A percentile compares a stretch with the other conserved stretches of the same genome.
These are phyloP conservation scores for Andrena praecox DNA, from an alignment of 2,888 invertebrate species.

Conservation along the genomic window DNA sequence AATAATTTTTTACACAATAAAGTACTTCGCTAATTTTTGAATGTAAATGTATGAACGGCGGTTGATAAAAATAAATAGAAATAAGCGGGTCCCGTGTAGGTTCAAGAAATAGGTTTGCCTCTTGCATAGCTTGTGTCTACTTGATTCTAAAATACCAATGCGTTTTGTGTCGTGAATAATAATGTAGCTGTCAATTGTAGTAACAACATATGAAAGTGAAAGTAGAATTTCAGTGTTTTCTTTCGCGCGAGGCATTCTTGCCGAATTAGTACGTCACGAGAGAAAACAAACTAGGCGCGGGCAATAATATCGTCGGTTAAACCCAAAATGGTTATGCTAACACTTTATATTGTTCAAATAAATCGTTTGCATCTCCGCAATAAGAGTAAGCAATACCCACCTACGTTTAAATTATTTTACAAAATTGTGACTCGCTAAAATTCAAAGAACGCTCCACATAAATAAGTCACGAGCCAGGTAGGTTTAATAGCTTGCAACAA, in stretches of 20 bases:
- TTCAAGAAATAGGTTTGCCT: constrained; percentile 40
- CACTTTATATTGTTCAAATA: too few relatives aligned
- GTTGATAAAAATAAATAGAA: constrained; percentile 4
- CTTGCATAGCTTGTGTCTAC: constrained; percentile 28
- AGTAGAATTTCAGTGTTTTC: constrained; percentile 58
- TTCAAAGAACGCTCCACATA: too few relatives aligned
- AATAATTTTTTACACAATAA: not conserved
- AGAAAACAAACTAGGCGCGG: not conserved
- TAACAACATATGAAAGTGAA: constrained; percentile 52
- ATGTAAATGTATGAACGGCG: not conserved
- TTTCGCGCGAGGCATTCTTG: constrained; percentile 14
- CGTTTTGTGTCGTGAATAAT: constrained; percentile 60
- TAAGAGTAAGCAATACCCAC: too few relatives aligned
- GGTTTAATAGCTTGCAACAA: too few relatives aligned
- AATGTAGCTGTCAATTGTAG: constrained; percentile 51
- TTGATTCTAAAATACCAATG: constrained; percentile 47
- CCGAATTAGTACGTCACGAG: not conserved
- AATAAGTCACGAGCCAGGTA: too few relatives aligned
- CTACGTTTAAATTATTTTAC: too few relatives aligned
- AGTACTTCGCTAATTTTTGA: not conserved
- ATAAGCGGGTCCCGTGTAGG: not conserved
- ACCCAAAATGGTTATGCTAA: too few relatives aligned
- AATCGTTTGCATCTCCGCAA: too few relatives aligned
- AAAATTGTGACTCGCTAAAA: too few relatives aligned
- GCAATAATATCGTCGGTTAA: too few relatives aligned